phyloP scores from a whole-genome alignment of 2,888 invertebrate species.

The Linnaemya tessellans region DNA sequence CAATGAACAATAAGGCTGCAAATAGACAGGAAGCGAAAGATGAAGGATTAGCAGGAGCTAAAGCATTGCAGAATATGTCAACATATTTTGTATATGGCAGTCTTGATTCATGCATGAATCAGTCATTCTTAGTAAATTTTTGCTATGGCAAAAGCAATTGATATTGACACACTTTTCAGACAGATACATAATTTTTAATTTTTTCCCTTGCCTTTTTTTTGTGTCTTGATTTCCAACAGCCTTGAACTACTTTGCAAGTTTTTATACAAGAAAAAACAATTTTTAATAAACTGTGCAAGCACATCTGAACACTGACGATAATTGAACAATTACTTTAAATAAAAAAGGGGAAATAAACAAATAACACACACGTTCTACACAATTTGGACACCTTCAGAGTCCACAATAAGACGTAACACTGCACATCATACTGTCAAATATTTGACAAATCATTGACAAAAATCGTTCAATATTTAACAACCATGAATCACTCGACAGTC shows the following conservation, averaged over 20 bases:
- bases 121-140: neutral
- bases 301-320: neutral
- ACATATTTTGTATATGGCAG: no score
- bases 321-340: neutral
- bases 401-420: neutral
- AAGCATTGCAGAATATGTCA: no score
- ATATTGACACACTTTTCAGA: slow-evolving; percentile 8
- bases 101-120: neutral
- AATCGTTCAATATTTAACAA: slow-evolving; percentile 30
- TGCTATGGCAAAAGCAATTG: neutral
- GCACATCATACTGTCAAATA: slow-evolving; percentile 42
- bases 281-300: no score
- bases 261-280: neutral
- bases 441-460: slow-evolving; percentile 53
- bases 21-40: neutral
- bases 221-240: slow-evolving; percentile 7
- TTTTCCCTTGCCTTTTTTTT: neutral
- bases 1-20: neutral
- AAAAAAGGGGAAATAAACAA: neutral
- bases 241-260: slow-evolving; percentile 39
- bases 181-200: neutral
- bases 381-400: neutral
- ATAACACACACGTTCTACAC: neutral
- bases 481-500: slow-evolving; percentile 48
- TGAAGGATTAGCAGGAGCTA: neutral